Conservation (phyloP, 2,797 vertebrate genomes). For the Aythya fuligula region DNA sequence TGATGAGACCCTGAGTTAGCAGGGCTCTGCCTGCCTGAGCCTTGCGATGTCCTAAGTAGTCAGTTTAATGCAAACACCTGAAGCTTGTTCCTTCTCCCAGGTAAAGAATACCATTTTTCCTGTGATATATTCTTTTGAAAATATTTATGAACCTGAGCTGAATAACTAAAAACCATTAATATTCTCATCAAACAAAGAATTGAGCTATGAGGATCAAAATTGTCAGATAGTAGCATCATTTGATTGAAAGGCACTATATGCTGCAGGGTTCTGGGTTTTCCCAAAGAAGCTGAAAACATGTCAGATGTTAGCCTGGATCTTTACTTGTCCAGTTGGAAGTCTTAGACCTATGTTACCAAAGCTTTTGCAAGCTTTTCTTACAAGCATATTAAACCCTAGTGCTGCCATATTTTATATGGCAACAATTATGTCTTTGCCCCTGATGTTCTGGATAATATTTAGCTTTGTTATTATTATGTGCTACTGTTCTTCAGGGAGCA, state of each 20-base stretch:
- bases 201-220: not conserved
- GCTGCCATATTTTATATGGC: slow-evolving; percentile 36
- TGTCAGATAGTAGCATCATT: not conserved
- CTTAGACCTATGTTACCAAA: not conserved
- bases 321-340: not conserved
- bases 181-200: not conserved
- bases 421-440: slow-evolving; percentile 44
- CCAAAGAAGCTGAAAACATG: not conserved
- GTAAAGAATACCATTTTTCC: not conserved
- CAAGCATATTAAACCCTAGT: not conserved
- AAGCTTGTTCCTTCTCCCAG: not conserved
- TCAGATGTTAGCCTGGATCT: not conserved
- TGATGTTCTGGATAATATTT: slow-evolving; percentile 32
- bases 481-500: slow-evolving; percentile 53
- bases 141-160: not conserved
- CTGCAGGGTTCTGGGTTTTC: not conserved
- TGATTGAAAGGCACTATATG: not conserved
- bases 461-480: slow-evolving; percentile 52
- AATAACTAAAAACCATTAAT: not conserved
- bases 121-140: not conserved
- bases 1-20: not conserved
- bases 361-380: slow-evolving; percentile 25
- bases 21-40: not conserved
- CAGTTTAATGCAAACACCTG: not conserved
- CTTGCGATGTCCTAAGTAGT: not conserved